Conservation (phyloP, 2,888 invertebrate species). For the Morpho deidamia region DNA sequence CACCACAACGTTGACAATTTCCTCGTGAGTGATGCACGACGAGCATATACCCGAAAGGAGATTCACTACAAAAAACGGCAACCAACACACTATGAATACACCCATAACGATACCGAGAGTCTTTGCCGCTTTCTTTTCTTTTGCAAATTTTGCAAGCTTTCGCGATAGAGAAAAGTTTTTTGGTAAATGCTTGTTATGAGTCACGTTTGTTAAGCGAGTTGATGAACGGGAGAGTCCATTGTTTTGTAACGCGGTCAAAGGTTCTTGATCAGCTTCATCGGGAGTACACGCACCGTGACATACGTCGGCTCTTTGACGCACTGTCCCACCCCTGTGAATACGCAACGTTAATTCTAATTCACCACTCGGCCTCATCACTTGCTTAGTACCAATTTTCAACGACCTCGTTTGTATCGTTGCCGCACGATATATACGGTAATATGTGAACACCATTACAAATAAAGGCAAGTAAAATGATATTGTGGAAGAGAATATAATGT, state of each 20-base stretch:
- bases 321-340: conserved; percentile 94
- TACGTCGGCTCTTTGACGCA: conserved; percentile 78
- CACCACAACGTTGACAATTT: conserved; percentile 91
- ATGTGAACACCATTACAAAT: conserved; percentile 98
- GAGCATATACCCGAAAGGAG: conserved; percentile 93
- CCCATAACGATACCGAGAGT: conserved; percentile 98
- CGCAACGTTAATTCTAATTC: conserved; percentile 92
- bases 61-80: conserved; percentile 98
- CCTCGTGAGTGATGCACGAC: conserved; percentile 91
- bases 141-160: conserved; percentile 96
- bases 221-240: conserved; percentile 86
- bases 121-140: conserved; percentile 98
- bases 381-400: conserved; percentile 93
- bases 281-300: conserved; percentile 80
- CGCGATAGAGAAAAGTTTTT: conserved; percentile 96
- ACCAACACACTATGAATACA: conserved; percentile 97
- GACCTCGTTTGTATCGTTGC: conserved; percentile 95
- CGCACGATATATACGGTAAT: conserved; percentile 96
- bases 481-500: conserved; percentile 97
- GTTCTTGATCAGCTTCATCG: conserved; percentile 84
- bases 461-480: conserved; percentile 98
- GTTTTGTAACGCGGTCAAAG: conserved; percentile 86
- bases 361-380: conserved; percentile 90
- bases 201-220: conserved; percentile 80
- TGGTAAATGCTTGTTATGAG: conserved; percentile 81